Conservation (phyloP, 37 sponge, comb jelly and placozoan genomes). For the Halichondria panicea region DNA sequence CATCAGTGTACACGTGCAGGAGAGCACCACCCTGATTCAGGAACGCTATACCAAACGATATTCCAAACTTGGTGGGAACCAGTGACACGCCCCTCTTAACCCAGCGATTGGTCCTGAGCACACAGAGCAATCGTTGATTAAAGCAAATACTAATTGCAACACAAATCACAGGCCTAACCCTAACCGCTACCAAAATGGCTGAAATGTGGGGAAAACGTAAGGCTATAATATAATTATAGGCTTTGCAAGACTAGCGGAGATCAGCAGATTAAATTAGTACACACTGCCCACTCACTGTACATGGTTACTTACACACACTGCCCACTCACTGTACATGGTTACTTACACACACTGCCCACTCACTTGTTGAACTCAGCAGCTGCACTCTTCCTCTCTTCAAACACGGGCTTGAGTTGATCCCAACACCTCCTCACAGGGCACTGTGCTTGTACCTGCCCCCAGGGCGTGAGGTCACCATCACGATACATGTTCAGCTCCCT, state of each 20-base stretch:
- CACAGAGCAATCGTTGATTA: neutral
- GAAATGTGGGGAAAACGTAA: neutral
- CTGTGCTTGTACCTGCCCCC: slow-evolving; percentile 30
- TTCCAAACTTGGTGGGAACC: slow-evolving; percentile 80
- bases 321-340: no score
- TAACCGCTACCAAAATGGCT: neutral
- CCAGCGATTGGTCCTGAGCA: slow-evolving; percentile 56
- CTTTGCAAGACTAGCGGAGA: no score
- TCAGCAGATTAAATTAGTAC: no score
- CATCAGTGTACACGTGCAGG: slow-evolving; percentile 80
- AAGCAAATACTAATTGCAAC: neutral
- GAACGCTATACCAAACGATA: slow-evolving; percentile 56
- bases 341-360: no score
- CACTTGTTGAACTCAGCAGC: slow-evolving; percentile 76
- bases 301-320: no score
- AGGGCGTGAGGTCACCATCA: slow-evolving; percentile 66
- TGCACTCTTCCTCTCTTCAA: slow-evolving; percentile 10
- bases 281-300: no score
- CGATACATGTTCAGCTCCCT: slow-evolving; percentile 61
- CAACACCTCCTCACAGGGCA: slow-evolving; percentile 71
- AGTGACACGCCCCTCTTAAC: slow-evolving; percentile 79
- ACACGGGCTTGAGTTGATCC: slow-evolving; percentile 52
- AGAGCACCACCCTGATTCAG: slow-evolving; percentile 79
- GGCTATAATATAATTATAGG: neutral
- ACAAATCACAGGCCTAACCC: no score